Base-by-base conservation (phyloP, 1,140 invertebrate species). In the Drosophila oshimai region DNA sequence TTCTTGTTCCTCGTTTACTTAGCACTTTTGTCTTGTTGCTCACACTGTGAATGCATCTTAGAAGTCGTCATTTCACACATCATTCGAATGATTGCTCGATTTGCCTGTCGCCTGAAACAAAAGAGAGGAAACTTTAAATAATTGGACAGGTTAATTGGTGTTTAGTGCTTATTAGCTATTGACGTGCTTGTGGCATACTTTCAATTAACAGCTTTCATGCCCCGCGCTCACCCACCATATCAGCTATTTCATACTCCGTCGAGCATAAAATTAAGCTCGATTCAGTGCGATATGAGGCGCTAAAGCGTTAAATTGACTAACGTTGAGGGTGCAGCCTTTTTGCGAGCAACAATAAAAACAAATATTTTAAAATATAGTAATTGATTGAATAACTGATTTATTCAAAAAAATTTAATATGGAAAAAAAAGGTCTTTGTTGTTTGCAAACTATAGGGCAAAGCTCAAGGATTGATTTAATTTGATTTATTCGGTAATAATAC, bases 191-290 rank as follows among this genome's bases (percentile, higher is more conserved):
- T 26, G 7, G 5, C n/a, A 36, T 12, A 20, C 37, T 51, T 83
- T 50, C 22, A 69, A 76, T 65, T 65, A 64, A 51, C 41, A 64
- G 37, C 57, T 51, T 64, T 44, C 53, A 33, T 64, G 42, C 10
- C 17, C 7, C 29, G 31, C 33, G 33, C 22, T 9, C 13, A 41
- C 9, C 13, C 31, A 50, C 12, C 47, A 47, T 20, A 45, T 54
- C 20, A 24, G 33, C 77, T 55, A 42, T 84, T 86, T 84, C 57
- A 86, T 67, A 86, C 57, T 86, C 49, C 71, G 79, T 44, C 36
- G 55, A 86, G 80, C 75, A 67, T 71, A 67, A 84, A 71, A 78
- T 64, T 72, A 13, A 34, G 15, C 15, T 13, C 18, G 6, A 4
- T 33, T 15, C 15, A 15, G 13, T 49, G 26, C 2, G 12, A 26